Conservation (phyloP, 2,888 invertebrate species). For the Minunthozetes semirufus region DNA sequence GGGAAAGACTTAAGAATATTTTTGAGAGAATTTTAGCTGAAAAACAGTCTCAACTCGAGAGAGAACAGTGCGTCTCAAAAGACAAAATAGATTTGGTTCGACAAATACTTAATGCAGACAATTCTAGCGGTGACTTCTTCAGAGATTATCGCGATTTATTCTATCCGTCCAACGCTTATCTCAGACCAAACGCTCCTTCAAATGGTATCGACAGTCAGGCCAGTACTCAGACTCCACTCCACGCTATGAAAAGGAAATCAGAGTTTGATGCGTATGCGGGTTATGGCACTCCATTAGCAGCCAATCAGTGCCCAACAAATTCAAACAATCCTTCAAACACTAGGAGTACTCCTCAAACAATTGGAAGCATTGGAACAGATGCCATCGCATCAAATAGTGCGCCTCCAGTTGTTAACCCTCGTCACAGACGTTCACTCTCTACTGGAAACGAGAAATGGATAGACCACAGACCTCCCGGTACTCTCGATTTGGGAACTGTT, state of each 20-base stretch:
- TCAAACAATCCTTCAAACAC: background rate
- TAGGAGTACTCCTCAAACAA: conserved; percentile 15
- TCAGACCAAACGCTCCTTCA: background rate
- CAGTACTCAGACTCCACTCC: conserved; percentile 5
- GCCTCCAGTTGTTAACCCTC: conserved; percentile 59
- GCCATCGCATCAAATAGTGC: background rate
- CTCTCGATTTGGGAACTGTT: conserved; percentile 57
- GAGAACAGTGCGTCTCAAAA: conserved; percentile 57
- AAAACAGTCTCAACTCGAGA: conserved; percentile 41
- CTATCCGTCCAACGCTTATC: background rate
- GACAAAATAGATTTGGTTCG: conserved; percentile 58
- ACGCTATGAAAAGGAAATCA: background rate
- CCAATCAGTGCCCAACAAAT: background rate
- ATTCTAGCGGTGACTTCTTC: conserved; percentile 36
- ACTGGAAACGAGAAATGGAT: conserved; percentile 71
- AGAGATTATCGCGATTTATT: conserved; percentile 42
- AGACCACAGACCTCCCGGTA: conserved; percentile 69
- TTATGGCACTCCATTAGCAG: conserved; percentile 1
- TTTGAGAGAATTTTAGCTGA: conserved; percentile 40
- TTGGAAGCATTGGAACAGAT: background rate
- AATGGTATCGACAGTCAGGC: conserved; percentile 23
- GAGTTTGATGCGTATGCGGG: background rate
- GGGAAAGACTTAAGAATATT: conserved; percentile 52
- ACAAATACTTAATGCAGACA: conserved; percentile 56
- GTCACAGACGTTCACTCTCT: conserved; percentile 73